Evolutionary conservation across 2,888 invertebrate species (phyloP).

Genomic region (Athetis lepigone): DNA sequence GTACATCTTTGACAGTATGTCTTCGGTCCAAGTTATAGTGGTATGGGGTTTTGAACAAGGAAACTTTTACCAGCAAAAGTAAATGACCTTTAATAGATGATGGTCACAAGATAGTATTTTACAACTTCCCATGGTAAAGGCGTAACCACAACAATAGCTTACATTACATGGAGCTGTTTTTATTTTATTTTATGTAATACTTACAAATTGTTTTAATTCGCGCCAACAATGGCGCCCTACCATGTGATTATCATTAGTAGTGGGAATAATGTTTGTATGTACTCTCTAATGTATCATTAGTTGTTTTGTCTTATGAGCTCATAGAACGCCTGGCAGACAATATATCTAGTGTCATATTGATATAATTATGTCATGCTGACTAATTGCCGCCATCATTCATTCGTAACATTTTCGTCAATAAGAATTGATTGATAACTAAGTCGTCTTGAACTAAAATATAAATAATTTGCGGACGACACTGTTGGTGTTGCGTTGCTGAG

Average conservation of each 20-base stretch:
- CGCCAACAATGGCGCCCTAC: slow-evolving; percentile 32
- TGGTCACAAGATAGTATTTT: slow-evolving; percentile 10
- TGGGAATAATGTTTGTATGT: slow-evolving; percentile 14
- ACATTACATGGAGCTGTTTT: slow-evolving; percentile 34
- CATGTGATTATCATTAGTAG: slow-evolving; percentile 18
- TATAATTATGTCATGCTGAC: too few relatives aligned
- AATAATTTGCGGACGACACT: too few relatives aligned
- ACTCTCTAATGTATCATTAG: not conserved
- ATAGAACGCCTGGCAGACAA: too few relatives aligned
- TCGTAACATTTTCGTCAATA: too few relatives aligned
- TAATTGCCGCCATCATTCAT: too few relatives aligned
- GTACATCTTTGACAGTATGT: too few relatives aligned
- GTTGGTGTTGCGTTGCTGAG: too few relatives aligned
- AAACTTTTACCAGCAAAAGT: not conserved
- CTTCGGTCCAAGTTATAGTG: too few relatives aligned
- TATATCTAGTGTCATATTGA: too few relatives aligned
- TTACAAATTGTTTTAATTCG: slow-evolving; percentile 49
- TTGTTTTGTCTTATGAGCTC: not conserved
- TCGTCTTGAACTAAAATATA: too few relatives aligned
- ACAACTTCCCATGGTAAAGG: slow-evolving; percentile 34
- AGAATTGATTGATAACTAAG: too few relatives aligned
- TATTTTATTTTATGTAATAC: slow-evolving; percentile 57
- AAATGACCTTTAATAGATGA: slow-evolving; percentile 6
- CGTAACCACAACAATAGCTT: slow-evolving; percentile 40
- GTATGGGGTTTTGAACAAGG: too few relatives aligned